phyloP scores from a whole-genome alignment of 2,113 vertebrate genomes.

The Irena cyanogastra region DNA sequence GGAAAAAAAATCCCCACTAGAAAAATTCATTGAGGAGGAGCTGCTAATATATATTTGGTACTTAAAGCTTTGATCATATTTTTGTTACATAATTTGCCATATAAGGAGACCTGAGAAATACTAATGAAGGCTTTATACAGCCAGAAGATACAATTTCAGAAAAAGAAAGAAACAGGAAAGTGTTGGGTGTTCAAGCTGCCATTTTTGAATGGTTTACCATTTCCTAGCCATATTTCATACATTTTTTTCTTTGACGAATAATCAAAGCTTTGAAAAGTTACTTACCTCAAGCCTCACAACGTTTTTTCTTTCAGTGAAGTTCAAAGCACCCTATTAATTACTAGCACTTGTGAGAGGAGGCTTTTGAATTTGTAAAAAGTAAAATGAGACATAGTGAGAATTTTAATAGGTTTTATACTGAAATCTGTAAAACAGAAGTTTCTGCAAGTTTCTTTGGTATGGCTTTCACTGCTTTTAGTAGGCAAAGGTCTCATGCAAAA shows the following conservation, averaged over 20 bases:
- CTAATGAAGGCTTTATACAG: slow-evolving; percentile 39
- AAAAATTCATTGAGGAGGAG: not conserved
- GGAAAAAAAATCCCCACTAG: not conserved
- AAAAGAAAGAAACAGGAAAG: not conserved
- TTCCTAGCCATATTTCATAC: slow-evolving; percentile 23
- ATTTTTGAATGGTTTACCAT: slow-evolving; percentile 30
- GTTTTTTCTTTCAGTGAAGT: slow-evolving; percentile 10
- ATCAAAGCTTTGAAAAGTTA: slow-evolving; percentile 61
- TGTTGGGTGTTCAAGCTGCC: slow-evolving; percentile 6
- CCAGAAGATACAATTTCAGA: slow-evolving; percentile 39
- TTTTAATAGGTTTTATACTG: slow-evolving; percentile 35
- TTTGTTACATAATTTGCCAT: slow-evolving; percentile 44
- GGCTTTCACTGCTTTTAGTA: not conserved
- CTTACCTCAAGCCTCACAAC: slow-evolving; percentile 46
- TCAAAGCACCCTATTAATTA: slow-evolving; percentile 62
- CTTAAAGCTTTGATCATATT: slow-evolving; percentile 43
- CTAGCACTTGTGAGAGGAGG: slow-evolving; percentile 34
- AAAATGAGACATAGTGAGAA: slow-evolving; percentile 35
- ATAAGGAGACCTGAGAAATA: slow-evolving; percentile 38
- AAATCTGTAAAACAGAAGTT: slow-evolving; percentile 40
- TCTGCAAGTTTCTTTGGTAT: not conserved
- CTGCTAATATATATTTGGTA: slow-evolving; percentile 25
- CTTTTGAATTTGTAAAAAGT: slow-evolving; percentile 56
- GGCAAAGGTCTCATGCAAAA: not conserved
- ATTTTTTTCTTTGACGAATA: slow-evolving; percentile 38